Percentiles rank a stretch among this genome's conserved stretches.
These are phyloP conservation scores for Anguilla rostrata DNA, from an alignment of 2,113 vertebrate genomes.

Conservation along the genomic window DNA sequence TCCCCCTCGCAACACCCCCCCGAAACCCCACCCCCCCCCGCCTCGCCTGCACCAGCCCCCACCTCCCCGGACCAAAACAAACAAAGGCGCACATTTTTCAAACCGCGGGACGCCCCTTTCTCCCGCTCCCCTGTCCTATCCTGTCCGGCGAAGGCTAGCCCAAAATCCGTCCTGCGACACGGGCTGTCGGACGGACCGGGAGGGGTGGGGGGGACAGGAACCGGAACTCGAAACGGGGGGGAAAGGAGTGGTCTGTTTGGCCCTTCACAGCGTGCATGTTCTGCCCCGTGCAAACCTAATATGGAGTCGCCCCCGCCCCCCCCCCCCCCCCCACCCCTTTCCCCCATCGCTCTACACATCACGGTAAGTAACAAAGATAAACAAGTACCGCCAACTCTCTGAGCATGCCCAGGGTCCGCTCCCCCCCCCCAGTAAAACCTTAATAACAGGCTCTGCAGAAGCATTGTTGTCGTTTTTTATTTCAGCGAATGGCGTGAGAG, in stretches of 20 bases:
- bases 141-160: background rate
- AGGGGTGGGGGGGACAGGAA: background rate
- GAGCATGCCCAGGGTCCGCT: background rate
- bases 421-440: background rate
- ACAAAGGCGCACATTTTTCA: constrained; percentile 25
- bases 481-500: background rate
- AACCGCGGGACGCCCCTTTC: background rate
- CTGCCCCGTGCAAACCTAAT: background rate
- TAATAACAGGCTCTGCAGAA: background rate
- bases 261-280: background rate
- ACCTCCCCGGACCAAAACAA: background rate
- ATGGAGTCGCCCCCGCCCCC: background rate
- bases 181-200: background rate
- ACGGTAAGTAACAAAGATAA: constrained; percentile 10
- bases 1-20: background rate
- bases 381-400: constrained; percentile 15
- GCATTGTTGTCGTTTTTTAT: background rate
- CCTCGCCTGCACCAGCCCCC: constrained; percentile 15
- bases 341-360: background rate
- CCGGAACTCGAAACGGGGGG: background rate
- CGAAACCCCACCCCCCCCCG: background rate
- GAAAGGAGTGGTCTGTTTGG: background rate
- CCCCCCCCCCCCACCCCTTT: background rate
- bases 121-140: background rate
- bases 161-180: background rate